These are phyloP conservation scores for Rutpela maculata DNA, from an alignment of 2,888 invertebrate species.

Conservation along the genomic window DNA sequence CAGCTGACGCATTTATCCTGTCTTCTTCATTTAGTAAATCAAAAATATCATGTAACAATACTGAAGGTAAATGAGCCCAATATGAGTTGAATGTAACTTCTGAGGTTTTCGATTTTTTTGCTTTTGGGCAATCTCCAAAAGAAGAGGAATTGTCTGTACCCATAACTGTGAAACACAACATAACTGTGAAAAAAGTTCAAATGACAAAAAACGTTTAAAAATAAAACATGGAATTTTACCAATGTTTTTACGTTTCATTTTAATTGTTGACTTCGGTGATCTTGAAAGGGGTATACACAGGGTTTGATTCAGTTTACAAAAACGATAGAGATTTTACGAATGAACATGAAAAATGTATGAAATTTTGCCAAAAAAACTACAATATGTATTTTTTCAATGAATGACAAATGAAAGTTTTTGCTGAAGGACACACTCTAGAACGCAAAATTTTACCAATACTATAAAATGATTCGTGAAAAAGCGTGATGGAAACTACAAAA, in stretches of 20 bases:
- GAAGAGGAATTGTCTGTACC: constrained; percentile 68
- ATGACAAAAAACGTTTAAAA: constrained; percentile 36
- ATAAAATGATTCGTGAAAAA: constrained; percentile 15
- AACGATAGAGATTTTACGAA: constrained; percentile 39
- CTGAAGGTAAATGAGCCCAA: constrained; percentile 71
- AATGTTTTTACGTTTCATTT: constrained; percentile 55
- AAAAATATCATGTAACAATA: constrained; percentile 71
- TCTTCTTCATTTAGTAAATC: constrained; percentile 68
- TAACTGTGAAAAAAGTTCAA: constrained; percentile 60
- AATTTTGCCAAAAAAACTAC: constrained; percentile 49
- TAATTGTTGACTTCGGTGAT: constrained; percentile 36
- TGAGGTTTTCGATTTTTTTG: constrained; percentile 71
- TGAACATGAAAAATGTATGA: constrained; percentile 39
- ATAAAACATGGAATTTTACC: constrained; percentile 49
- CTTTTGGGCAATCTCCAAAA: constrained; percentile 69
- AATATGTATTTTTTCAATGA: constrained; percentile 47
- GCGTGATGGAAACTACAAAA: neutral
- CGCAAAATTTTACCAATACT: constrained; percentile 26
- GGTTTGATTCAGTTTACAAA: constrained; percentile 28
- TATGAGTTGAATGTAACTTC: constrained; percentile 58
- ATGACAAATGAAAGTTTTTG: constrained; percentile 55
- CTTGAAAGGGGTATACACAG: constrained; percentile 17
- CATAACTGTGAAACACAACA: constrained; percentile 68
- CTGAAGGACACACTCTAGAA: constrained; percentile 48
- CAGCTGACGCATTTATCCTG: constrained; percentile 70